These are phyloP conservation scores for Monomorium pharaonis DNA, from an alignment of 1,140 invertebrate genomes.

Conservation along the genomic window DNA sequence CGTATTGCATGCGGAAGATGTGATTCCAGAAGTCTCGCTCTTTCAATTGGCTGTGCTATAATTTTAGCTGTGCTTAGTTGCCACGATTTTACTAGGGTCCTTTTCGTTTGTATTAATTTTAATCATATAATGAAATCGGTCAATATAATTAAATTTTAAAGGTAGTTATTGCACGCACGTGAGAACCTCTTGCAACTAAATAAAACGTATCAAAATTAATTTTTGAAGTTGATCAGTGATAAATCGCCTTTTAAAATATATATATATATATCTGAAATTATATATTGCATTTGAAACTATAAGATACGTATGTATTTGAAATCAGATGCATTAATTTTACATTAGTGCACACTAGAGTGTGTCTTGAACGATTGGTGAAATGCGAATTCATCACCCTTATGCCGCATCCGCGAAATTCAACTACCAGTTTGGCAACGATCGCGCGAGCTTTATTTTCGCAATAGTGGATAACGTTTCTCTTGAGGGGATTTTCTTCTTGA, in stretches of 20 bases:
- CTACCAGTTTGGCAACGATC: constrained; percentile 47
- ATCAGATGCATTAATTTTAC: not conserved
- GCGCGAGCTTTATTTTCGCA: constrained; percentile 35
- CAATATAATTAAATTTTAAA: not conserved
- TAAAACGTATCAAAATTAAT: not conserved
- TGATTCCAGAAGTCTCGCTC: not conserved
- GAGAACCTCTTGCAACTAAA: not conserved
- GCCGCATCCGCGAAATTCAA: constrained; percentile 14
- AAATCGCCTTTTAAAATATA: not conserved
- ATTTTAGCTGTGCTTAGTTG: not conserved
- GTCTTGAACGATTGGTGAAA: not conserved
- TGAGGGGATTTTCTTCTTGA: constrained; percentile 43
- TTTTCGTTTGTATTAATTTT: not conserved
- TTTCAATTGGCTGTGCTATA: not conserved
- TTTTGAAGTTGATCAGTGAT: not conserved
- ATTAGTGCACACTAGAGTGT: not conserved
- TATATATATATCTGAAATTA: too few relatives aligned
- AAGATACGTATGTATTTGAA: not conserved
- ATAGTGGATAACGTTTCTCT: constrained; percentile 48
- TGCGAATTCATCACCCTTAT: not conserved
- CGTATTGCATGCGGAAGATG: not conserved
- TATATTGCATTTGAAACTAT: not conserved
- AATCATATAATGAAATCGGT: not conserved
- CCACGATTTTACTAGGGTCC: not conserved
- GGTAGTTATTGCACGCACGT: not conserved